Base-by-base conservation (phyloP, 2,888 invertebrate genomes). In the Chrysomela aeneicollis region DNA sequence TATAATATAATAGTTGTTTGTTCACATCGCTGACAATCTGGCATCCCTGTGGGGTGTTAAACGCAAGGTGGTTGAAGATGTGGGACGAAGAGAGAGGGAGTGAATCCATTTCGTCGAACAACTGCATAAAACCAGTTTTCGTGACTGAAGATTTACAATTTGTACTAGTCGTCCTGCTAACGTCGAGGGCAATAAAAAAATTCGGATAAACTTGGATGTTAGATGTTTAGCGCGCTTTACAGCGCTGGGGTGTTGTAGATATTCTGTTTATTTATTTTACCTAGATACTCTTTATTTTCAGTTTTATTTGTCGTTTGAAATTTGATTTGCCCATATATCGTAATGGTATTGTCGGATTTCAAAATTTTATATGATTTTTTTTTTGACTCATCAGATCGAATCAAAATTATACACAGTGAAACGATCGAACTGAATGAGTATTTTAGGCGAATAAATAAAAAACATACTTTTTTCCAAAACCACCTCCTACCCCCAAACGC, bases 71-170 rank as follows among this genome's bases (percentile, higher is more conserved):
- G 64, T 61, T 62, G 64, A 54, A 62, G 55, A 61, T 58, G 61
- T 59, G 61, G 55, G 54, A 67, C 51, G 59, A 47, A 63, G 64
- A 66, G 18, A 50, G 61, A 65, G n/a, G 53, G 59, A 58, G 60
- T 62, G 55, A 59, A 53, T 64, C 67, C 63, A 65, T 68, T 64
- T 61, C 62, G 21, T 52, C 55, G 62, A 67, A 60, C 67, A 77
- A 79, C 79, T 79, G 79, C 79, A 80, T 78, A 80, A 78, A 80
- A 79, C 79, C 78, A 79, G 79, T 79, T 79, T 78, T 79, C 71
- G 73, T 76, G 78, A 77, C 76, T 76, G 78, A 76, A 78, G 78
- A 79, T 80, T 79, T 79, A 79, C 80, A 80, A 79, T 75, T 74
- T 77, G 74, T 80, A 80, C 78, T 79, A 79, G 64, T 72, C 76